A percentile compares a stretch with the other conserved stretches of the same genome.
phyloP scores from a whole-genome alignment of 2,113 vertebrate genomes.

The Bubo blakistoni region DNA sequence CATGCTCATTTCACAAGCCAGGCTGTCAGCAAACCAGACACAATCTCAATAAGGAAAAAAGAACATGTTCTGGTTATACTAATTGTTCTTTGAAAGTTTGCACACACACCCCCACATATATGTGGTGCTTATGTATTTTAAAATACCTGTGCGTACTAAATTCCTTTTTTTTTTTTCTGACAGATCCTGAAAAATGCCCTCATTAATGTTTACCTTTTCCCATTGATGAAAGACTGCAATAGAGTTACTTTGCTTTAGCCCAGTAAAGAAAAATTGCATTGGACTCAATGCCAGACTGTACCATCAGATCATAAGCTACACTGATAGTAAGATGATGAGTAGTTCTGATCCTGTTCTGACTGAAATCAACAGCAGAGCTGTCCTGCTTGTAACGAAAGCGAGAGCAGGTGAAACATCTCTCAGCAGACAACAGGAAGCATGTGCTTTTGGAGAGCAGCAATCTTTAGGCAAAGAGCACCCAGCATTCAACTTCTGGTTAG shows the following conservation, averaged over 20 bases:
- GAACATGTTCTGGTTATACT: not conserved
- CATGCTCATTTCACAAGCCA: not conserved
- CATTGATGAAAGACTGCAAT: not conserved
- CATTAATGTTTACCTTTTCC: not conserved
- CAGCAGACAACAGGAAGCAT: not conserved
- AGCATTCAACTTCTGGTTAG: not conserved
- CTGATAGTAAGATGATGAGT: not conserved
- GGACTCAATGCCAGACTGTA: not conserved
- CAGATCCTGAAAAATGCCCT: not conserved
- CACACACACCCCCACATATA: accelerated
- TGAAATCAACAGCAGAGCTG: not conserved
- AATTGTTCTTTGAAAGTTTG: not conserved
- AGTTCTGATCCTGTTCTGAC: not conserved
- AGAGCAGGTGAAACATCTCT: not conserved
- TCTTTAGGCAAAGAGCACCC: not conserved
- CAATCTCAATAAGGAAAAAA: not conserved
- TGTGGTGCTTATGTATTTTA: not conserved
- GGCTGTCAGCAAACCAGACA: not conserved
- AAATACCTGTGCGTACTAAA: not conserved
- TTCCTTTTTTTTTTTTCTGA: not conserved
- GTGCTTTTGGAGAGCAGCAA: not conserved
- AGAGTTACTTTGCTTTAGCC: not conserved
- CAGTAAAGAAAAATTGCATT: not conserved
- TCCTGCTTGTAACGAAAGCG: not conserved
- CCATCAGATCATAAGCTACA: not conserved